Conservation (phyloP, 2,113 vertebrate genomes). For the Oreamnos americanus region DNA sequence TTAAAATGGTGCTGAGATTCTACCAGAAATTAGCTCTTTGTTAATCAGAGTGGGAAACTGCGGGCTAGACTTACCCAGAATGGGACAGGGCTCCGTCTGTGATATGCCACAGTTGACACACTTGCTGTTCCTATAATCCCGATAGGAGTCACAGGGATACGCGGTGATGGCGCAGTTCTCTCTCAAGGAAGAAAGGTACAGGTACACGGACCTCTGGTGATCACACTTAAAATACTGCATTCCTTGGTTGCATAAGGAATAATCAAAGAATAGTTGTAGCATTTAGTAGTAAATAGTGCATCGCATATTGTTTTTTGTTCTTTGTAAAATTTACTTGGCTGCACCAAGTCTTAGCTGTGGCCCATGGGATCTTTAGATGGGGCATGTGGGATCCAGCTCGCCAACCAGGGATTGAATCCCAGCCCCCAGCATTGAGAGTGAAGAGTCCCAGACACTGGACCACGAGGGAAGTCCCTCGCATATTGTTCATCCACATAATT, state of each 20-base stretch:
- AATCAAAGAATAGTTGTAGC: background rate
- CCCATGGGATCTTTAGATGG: background rate
- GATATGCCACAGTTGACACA: conserved; percentile 86
- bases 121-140: conserved; percentile 85
- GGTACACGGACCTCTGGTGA: conserved; percentile 93
- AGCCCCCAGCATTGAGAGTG: background rate
- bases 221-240: conserved; percentile 93
- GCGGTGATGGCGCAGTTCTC: conserved; percentile 85
- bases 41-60: background rate
- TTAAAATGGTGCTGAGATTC: background rate
- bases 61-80: conserved; percentile 83
- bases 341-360: background rate
- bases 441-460: background rate
- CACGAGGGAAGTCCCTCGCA: background rate
- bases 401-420: background rate
- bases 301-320: background rate
- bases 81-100: conserved; percentile 84
- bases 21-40: background rate
- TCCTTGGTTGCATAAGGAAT: conserved; percentile 80
- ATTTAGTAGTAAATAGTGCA: background rate
- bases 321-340: background rate
- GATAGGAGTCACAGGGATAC: conserved; percentile 90
- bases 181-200: conserved; percentile 89
- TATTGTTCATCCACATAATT: background rate
- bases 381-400: background rate